phyloP scores from a whole-genome alignment of 2,113 vertebrate genomes.

The Otis tarda region DNA sequence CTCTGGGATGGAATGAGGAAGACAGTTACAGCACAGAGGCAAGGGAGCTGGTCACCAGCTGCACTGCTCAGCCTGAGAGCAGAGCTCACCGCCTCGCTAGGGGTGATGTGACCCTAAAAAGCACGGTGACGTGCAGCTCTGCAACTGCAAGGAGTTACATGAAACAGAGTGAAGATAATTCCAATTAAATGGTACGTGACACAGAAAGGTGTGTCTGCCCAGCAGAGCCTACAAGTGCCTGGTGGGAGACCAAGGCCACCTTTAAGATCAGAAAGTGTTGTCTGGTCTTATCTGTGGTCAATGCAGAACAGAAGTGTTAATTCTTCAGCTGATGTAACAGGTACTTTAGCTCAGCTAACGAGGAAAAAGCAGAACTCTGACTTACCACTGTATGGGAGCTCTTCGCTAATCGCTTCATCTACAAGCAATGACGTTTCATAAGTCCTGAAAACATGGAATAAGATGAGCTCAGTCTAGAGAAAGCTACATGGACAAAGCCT shows the following conservation, averaged over 20 bases:
- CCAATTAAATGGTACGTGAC: accelerated
- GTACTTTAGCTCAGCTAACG: neutral
- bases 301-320: neutral
- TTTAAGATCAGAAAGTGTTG: neutral
- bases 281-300: neutral
- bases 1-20: slow-evolving; percentile 71
- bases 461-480: neutral
- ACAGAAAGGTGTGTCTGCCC: neutral
- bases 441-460: slow-evolving; percentile 79
- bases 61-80: neutral
- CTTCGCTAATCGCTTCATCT: slow-evolving; percentile 96
- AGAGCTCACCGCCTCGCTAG: neutral
- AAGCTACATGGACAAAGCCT: neutral
- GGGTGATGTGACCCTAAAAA: neutral
- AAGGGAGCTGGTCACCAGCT: neutral
- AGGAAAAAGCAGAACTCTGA: neutral
- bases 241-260: neutral
- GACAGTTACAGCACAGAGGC: neutral
- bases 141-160: neutral
- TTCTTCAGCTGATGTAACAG: neutral
- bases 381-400: slow-evolving; percentile 96
- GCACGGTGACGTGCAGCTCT: neutral
- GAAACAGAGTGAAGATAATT: neutral
- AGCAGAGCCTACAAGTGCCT: neutral
- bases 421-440: slow-evolving; percentile 93